phyloP scores from a whole-genome alignment of 2,888 invertebrate genomes.

The Teleiodes luculella region DNA sequence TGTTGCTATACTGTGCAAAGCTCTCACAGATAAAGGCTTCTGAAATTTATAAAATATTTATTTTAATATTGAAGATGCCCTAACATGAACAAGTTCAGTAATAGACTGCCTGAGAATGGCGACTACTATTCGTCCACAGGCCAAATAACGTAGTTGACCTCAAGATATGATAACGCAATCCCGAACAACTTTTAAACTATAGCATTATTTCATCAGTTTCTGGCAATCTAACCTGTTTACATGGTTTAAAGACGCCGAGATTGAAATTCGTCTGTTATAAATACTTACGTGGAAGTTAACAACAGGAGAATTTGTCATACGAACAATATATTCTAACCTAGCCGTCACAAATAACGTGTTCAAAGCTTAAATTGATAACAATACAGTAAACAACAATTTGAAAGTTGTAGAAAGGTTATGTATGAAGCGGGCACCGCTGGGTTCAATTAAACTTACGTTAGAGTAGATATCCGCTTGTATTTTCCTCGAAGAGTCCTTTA shows the following conservation, averaged over 20 bases:
- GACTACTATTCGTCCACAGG: constrained; percentile 29
- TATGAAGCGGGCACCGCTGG: neutral
- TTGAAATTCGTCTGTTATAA: neutral
- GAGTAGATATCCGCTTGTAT: constrained; percentile 49
- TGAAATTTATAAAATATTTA: constrained; percentile 29
- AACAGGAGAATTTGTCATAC: neutral
- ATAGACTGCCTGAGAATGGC: constrained; percentile 34
- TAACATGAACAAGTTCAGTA: constrained; percentile 17
- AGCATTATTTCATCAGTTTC: constrained; percentile 19
- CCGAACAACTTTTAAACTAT: constrained; percentile 54
- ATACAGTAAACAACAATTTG: constrained; percentile 2
- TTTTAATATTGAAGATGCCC: neutral
- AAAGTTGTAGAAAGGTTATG: too few species aligned
- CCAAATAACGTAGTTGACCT: constrained; percentile 43
- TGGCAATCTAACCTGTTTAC: neutral
- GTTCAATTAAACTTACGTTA: constrained; percentile 44
- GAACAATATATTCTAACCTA: neutral
- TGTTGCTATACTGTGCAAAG: constrained; percentile 41
- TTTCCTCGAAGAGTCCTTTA: constrained; percentile 29
- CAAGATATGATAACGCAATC: constrained; percentile 61
- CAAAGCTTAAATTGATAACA: neutral
- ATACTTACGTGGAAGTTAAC: neutral
- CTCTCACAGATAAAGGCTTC: constrained; percentile 34
- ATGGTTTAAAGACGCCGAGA: neutral
- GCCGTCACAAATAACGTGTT: constrained; percentile 2